These are phyloP conservation scores for Paedocypris micromegethes DNA, from an alignment of 2,797 vertebrate genomes.

Conservation along the genomic window DNA sequence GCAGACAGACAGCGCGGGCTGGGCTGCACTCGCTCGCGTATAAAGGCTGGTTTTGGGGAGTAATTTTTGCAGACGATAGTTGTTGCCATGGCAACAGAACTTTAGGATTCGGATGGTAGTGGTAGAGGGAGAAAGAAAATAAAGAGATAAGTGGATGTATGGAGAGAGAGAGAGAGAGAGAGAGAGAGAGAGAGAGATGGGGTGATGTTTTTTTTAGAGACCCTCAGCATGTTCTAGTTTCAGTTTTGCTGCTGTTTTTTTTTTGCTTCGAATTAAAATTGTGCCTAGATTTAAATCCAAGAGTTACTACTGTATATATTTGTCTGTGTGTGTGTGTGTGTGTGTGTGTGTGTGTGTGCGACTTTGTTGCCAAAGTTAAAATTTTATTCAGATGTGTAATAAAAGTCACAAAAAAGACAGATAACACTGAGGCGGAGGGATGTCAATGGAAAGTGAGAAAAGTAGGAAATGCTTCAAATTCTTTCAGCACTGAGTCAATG, in stretches of 20 bases:
- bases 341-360: too few relatives aligned
- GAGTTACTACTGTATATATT: too few relatives aligned
- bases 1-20: constrained; percentile 39
- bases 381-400: too few relatives aligned
- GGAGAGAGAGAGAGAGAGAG: constrained; percentile 13
- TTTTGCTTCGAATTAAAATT: constrained; percentile 14
- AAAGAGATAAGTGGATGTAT: constrained; percentile 30
- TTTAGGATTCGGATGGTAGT: constrained; percentile 65
- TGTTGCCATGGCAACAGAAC: constrained; percentile 76
- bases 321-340: too few relatives aligned
- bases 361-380: too few relatives aligned
- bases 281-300: too few relatives aligned
- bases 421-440: background rate
- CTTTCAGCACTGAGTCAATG: constrained; percentile 11
- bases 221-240: constrained; percentile 35
- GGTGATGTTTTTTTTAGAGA: constrained; percentile 22
- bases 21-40: constrained; percentile 36
- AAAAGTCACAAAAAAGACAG: background rate
- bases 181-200: constrained; percentile 25
- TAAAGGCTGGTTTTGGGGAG: constrained; percentile 62
- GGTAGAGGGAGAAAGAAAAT: constrained; percentile 53
- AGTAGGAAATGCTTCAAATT: constrained; percentile 23
- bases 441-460: background rate
- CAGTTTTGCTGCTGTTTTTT: constrained; percentile 13
- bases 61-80: constrained; percentile 70